phyloP scores from a whole-genome alignment of 2,888 invertebrate species.

The Meghimatium bilineatum region DNA sequence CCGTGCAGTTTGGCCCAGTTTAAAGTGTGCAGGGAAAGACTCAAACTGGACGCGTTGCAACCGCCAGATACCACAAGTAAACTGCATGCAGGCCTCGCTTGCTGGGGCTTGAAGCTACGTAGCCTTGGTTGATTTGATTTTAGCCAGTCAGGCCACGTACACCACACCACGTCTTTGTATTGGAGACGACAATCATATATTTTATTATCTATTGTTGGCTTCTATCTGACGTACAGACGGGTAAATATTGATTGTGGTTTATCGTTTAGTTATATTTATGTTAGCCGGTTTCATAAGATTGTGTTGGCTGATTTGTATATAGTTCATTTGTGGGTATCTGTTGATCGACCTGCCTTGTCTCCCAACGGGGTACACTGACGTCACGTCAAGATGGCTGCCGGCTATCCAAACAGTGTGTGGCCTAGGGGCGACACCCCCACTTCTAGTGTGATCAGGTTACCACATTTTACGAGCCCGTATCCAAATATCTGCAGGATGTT shows the following conservation, averaged over 20 bases:
- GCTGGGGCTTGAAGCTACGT: background rate
- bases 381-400: background rate
- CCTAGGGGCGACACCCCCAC: background rate
- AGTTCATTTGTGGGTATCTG: background rate
- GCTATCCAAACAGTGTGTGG: background rate
- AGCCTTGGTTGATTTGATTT: background rate
- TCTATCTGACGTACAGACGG: background rate
- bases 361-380: background rate
- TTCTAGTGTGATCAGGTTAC: slow-evolving; percentile 1
- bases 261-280: background rate
- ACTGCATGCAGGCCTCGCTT: slow-evolving; percentile 4
- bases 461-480: background rate
- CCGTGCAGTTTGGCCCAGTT: background rate
- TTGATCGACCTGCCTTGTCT: background rate
- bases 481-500: too few relatives aligned
- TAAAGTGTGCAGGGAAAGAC: background rate
- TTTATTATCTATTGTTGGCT: background rate
- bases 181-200: background rate
- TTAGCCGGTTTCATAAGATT: background rate
- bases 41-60: slow-evolving; percentile 13
- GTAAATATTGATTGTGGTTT: background rate
- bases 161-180: background rate
- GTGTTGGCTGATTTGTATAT: background rate
- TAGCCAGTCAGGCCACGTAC: background rate
- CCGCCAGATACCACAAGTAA: background rate